Conservation (phyloP, 2,113 vertebrate species). For the Corythoichthys intestinalis region DNA sequence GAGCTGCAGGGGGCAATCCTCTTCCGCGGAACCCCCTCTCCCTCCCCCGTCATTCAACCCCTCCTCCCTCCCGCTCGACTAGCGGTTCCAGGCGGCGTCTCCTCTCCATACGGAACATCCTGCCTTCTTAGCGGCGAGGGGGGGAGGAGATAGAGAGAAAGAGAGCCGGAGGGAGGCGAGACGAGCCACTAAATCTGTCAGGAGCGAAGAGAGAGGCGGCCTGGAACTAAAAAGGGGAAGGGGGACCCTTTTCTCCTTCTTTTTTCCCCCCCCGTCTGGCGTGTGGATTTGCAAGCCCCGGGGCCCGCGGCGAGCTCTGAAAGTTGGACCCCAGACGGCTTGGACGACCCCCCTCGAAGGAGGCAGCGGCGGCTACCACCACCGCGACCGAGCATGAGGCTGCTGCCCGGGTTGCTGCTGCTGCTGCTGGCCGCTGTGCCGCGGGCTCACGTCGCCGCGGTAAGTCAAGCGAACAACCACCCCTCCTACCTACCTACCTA, state of each 20-base stretch:
- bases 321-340: conserved; percentile 31
- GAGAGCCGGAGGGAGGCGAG: conserved; percentile 43
- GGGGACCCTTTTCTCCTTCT: conserved; percentile 17
- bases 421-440: conserved; percentile 66
- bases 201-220: conserved; percentile 37
- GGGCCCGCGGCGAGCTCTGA: conserved; percentile 59
- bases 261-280: not conserved
- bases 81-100: conserved; percentile 52
- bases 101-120: conserved; percentile 73
- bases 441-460: conserved; percentile 45
- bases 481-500: not conserved
- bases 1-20: conserved; percentile 74
- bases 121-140: conserved; percentile 58
- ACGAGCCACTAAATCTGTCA: conserved; percentile 61
- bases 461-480: conserved; percentile 4
- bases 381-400: conserved; percentile 69
- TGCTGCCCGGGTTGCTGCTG: conserved; percentile 57
- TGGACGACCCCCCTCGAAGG: conserved; percentile 23
- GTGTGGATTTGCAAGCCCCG: conserved; percentile 10
- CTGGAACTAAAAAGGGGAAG: not conserved
- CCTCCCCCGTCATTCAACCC: conserved; percentile 19
- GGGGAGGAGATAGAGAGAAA: conserved; percentile 56
- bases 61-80: conserved; percentile 58
- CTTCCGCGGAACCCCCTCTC: conserved; percentile 33
- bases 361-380: conserved; percentile 50